Evolutionary conservation across 2,113 vertebrate genomes (phyloP), one percentile per base, ranked within the genome.

Genomic region (Grantiella picta): DNA sequence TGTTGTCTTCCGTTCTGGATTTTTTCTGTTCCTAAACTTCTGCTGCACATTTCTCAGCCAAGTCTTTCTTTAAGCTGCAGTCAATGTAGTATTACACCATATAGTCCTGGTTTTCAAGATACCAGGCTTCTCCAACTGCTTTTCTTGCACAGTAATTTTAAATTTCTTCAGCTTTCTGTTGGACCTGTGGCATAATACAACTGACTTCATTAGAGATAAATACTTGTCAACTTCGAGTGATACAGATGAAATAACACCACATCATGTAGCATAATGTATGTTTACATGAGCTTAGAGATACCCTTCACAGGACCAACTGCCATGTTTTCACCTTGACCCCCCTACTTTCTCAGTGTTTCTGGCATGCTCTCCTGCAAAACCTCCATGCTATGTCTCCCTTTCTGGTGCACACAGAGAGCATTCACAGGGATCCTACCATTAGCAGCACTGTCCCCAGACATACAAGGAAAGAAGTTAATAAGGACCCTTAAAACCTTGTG

Each of bases 311-410:
- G 8, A 7, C 10, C 24, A 71, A 9, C 9, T 40, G 19, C 10
- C 15, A 4, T 65, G 18, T 47, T 84, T 81, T 60, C 36, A 35
- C 5, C 11, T 75, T n/a, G 8, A 64, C 4, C 3, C 6, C 6
- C 5, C 15, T 49, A 31, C 11, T n/a, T 87, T 44, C 65, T 19
- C 40, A 23, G 5, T 11, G 21, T 38, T 23, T 82, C 47, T 70
- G 31, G 10, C 6, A 4, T 22, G 7, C n/a, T 77, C 23, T 45
- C 6, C 38, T 1, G 0, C 15, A 14, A 82, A 40, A 1, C 14
- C 4, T 35, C n/a, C 22, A 19, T 33, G 16, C 4, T 38, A 7
- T 31, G 15, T 23, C 16, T 90, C 38, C 14, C 24, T 44, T 61
- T 49, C 28, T 54, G 27, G 3, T 70, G 25, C 47, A 79, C 8